Evolutionary conservation across 2,888 invertebrate species (phyloP), one percentile per base, ranked within the genome.

Genomic region (Lapara coniferarum): DNA sequence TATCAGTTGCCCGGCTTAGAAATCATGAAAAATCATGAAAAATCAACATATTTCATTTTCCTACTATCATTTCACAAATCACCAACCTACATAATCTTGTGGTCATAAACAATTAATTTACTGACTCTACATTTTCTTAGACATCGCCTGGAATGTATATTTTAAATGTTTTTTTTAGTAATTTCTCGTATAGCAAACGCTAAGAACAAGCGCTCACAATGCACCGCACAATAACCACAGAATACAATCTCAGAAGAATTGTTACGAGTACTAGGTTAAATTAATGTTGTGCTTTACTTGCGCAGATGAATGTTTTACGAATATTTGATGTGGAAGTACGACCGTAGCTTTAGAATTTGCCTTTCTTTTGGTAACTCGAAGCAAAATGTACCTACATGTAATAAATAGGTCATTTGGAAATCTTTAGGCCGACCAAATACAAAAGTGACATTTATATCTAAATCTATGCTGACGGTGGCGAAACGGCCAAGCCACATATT

Each of bases 211-310:
- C 46, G 49, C 16, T 19, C 44, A 63, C 63, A 63, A 63, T 63
- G 63, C 49, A 63, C 13, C 37, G 14, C 63, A 63, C 63, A 63
- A 63, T 63, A 63, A 19, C 46, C 46, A 44, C 59, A 59, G 49
- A 63, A 63, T 63, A 63, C 63, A 49, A 63, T 49, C 63, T 63
- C 63, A 46, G 13, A 19, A 19, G 63, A 13, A 46, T 63, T 63
- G 63, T 63, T 63, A 16, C 49, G 63, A 49, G 63, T 46, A 63
- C 19, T 46, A 16, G 49, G 63, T 13, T 63, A 63, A 63, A 63
- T 63, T 63, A 63, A 63, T 63, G 46, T 63, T 63, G 25, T 46
- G 49, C 46, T 63, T 49, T 49, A 19, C 19, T 10, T 8, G 10
- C 6, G 8, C 12, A 19, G 16, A 19, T 4, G 2, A 1, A 37